Base-by-base conservation (phyloP, 2,888 invertebrate species). In the Cerastis leucographa region DNA sequence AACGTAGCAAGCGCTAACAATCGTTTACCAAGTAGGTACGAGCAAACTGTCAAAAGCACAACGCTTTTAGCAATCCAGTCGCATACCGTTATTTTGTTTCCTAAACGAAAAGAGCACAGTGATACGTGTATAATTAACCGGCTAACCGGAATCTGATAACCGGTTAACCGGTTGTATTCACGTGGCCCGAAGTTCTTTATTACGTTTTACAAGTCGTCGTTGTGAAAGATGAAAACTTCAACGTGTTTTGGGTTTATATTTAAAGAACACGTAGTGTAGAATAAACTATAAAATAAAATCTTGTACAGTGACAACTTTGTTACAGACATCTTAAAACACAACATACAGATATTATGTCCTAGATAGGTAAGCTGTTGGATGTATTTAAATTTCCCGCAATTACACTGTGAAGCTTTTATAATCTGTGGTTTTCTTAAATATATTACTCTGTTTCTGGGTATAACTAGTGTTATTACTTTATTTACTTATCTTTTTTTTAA, bases 61-160 rank as follows among this genome's bases (percentile, higher is more conserved):
- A 76, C 7, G 71, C 61, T 71, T 51, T 76, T 73, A 75, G 59
- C n/a, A 64, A 71, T 54, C 19, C 29, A 40, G 61, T 73, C 61
- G 44, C 61, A 62, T 35, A 35, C n/a, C 59, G 44, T 56, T 35
- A 35, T 35, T 61, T 67, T 70, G 65, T 19, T 70, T n/a, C 35
- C 65, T 67, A 61, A 86, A 68, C 59, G 76, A 66, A 71, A 70
- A 74, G 35, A 79, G 68, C 70, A 75, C 56, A 78, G 65, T 62
- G 80, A 78, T 76, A 81, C 70, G 74, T 84, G 56, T 78, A 76
- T 80, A 87, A 82, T 74, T 80, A 85, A 80, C 80, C 19, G 49
- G 66, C 0, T 74, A 76, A 59, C 68, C 49, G 54, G 66, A 25
- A 35, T 35, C 78, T 25, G 49, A 61, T 64, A 76, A 46, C 70